Conservation (phyloP, 2,113 vertebrate species). For the Lucifuga dentata region DNA sequence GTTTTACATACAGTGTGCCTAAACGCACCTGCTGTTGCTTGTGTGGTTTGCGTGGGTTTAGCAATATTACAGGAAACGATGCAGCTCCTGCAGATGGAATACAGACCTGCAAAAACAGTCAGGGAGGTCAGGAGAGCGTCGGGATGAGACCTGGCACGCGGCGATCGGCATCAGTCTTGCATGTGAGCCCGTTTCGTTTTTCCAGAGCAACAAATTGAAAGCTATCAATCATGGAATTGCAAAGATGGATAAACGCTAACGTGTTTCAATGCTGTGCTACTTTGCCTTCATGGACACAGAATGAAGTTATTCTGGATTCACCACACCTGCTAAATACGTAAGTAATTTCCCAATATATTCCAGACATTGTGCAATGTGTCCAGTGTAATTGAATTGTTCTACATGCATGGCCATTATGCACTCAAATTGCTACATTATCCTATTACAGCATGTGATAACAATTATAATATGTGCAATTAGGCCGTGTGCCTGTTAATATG, state of each 20-base stretch:
- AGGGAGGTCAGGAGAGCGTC: conserved; percentile 8
- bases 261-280: background rate
- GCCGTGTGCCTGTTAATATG: conserved; percentile 59
- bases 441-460: conserved; percentile 52
- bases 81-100: conserved; percentile 23
- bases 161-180: background rate
- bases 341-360: conserved; percentile 70
- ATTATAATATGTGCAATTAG: conserved; percentile 65
- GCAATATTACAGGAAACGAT: conserved; percentile 20
- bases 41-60: conserved; percentile 35
- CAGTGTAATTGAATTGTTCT: conserved; percentile 76
- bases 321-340: conserved; percentile 58
- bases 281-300: background rate
- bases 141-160: conserved; percentile 5
- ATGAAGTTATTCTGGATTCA: conserved; percentile 40
- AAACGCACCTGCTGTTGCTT: conserved; percentile 56
- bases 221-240: conserved; percentile 1
- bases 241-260: background rate
- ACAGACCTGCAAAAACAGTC: conserved; percentile 4
- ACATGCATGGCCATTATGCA: conserved; percentile 60
- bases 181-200: background rate
- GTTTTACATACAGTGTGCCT: conserved; percentile 61
- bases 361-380: conserved; percentile 71
- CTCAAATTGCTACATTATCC: conserved; percentile 33
- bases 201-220: conserved; percentile 1